These are phyloP conservation scores for Mamestra brassicae DNA, from an alignment of 2,888 invertebrate species.

Conservation along the genomic window DNA sequence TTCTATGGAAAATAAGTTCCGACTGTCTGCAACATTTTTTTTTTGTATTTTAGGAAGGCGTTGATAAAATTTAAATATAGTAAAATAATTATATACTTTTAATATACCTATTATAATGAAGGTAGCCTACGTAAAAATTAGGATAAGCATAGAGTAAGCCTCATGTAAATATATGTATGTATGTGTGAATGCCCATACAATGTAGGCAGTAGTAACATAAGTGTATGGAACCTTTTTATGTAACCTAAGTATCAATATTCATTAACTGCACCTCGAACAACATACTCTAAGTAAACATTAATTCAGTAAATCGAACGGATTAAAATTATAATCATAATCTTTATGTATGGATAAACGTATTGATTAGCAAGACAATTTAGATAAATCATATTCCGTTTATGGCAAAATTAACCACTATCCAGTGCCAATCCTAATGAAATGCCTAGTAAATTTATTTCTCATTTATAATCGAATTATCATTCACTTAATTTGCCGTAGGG, in stretches of 20 bases:
- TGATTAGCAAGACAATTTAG: slow-evolving; percentile 42
- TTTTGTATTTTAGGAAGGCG: no score
- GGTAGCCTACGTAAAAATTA: no score
- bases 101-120: no score
- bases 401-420: slow-evolving; percentile 2
- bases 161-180: background rate
- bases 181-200: background rate
- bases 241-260: slow-evolving; percentile 21
- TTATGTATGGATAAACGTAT: slow-evolving; percentile 18
- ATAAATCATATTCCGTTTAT: slow-evolving; percentile 46
- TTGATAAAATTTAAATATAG: no score
- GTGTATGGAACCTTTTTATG: background rate
- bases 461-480: slow-evolving; percentile 24
- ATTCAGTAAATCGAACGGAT: slow-evolving; percentile 24
- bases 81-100: no score
- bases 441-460: slow-evolving; percentile 23
- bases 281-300: slow-evolving; percentile 25
- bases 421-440: slow-evolving; percentile 28
- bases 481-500: slow-evolving; percentile 3
- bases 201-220: background rate
- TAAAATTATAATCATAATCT: slow-evolving; percentile 39
- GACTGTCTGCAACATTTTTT: background rate
- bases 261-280: slow-evolving; percentile 40
- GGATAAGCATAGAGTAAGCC: no score
- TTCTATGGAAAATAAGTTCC: background rate